Evolutionary conservation across 2,797 vertebrate species (phyloP).

Genomic region (Tinamus major): DNA sequence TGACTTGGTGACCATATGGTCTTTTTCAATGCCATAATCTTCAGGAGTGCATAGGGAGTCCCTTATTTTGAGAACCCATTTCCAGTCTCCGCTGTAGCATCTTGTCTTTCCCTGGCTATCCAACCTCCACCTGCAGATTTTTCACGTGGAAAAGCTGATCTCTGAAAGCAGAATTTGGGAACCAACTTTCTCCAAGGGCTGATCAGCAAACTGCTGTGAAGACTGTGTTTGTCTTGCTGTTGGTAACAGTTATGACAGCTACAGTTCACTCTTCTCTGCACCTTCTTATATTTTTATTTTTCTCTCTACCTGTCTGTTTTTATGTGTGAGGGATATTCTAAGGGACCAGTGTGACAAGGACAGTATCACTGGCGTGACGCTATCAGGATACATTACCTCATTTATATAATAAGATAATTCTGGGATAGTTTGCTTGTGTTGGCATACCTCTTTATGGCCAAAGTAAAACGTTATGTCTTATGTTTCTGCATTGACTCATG

Average conservation of each 20-base stretch:
- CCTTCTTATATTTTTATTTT: not conserved
- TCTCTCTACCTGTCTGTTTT: not conserved
- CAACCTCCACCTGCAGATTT: not conserved
- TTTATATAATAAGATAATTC: not conserved
- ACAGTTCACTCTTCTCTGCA: not conserved
- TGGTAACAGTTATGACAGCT: not conserved
- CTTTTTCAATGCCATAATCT: not conserved
- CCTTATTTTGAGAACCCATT: not conserved
- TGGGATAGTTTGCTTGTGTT: not conserved
- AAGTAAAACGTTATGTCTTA: not conserved
- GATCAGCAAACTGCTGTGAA: not conserved
- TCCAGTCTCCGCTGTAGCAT: not conserved
- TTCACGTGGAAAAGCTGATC: not conserved
- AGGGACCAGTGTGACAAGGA: not conserved
- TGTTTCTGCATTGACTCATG: not conserved
- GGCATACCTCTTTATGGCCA: not conserved
- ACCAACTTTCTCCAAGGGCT: not conserved
- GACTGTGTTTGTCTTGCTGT: not conserved
- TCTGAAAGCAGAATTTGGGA: not conserved
- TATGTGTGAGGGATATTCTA: not conserved
- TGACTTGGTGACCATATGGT: not conserved
- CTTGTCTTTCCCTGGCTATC: not conserved
- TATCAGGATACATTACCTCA: not conserved
- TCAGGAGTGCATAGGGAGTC: not conserved
- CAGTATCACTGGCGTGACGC: not conserved